A percentile compares a stretch with the other conserved stretches of the same genome.
These are phyloP conservation scores for Scyliorhinus canicula DNA, from an alignment of 2,797 vertebrate genomes.

Conservation along the genomic window DNA sequence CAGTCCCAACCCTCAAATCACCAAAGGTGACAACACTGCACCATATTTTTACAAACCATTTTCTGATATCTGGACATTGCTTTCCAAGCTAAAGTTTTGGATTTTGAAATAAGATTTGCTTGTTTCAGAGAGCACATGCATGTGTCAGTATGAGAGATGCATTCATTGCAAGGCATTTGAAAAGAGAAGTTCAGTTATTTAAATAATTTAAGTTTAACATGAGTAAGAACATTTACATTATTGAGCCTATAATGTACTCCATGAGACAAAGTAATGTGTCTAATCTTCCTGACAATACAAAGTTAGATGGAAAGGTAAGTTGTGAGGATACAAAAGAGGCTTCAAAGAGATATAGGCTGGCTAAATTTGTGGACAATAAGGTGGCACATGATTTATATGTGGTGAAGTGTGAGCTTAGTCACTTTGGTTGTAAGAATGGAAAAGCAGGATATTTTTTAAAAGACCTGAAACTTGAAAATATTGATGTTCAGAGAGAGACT, in stretches of 20 bases:
- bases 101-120: background rate
- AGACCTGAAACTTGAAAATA: too few relatives aligned
- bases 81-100: background rate
- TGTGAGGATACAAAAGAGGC: too few relatives aligned
- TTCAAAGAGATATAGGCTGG: too few relatives aligned
- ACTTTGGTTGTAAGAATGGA: too few relatives aligned
- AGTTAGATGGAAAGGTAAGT: too few relatives aligned
- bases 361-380: too few relatives aligned
- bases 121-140: background rate
- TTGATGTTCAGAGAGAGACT: too few relatives aligned
- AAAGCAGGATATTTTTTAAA: too few relatives aligned
- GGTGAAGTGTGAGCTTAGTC: too few relatives aligned
- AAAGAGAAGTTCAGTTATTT: background rate
- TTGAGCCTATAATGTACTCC: background rate
- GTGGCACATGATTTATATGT: too few relatives aligned
- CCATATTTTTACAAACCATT: background rate
- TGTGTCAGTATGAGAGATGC: background rate
- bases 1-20: background rate
- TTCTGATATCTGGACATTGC: background rate
- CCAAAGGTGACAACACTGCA: background rate
- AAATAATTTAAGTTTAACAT: background rate
- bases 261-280: too few relatives aligned
- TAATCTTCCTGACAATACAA: too few relatives aligned
- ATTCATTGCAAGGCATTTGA: background rate
- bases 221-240: background rate